A percentile compares a stretch with the other conserved stretches of the same genome.
Evolutionary conservation across 92 coral and sea anemone species (phyloP).

Genomic region (Siderastrea siderea): DNA sequence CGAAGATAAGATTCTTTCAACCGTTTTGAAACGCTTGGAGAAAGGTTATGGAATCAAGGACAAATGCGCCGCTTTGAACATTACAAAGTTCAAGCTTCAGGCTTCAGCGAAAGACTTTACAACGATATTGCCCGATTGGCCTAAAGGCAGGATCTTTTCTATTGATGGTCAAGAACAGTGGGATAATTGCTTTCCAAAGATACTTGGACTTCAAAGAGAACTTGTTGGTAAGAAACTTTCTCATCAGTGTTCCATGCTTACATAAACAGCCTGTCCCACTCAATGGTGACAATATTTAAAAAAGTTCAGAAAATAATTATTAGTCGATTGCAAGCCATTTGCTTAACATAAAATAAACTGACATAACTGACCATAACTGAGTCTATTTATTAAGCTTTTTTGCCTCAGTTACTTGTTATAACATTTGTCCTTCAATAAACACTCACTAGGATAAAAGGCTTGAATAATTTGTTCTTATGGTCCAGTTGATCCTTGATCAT

Average conservation of each 20-base stretch:
- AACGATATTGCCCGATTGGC: conserved; percentile 62
- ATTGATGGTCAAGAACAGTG: conserved; percentile 62
- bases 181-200: conserved; percentile 6
- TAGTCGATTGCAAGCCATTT: too few species aligned
- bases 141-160: conserved; percentile 54
- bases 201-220: conserved; percentile 27
- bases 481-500: too few species aligned
- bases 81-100: conserved; percentile 29
- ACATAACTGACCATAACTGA: too few species aligned
- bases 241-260: conserved; percentile 49
- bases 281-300: too few species aligned
- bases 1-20: conserved; percentile 56
- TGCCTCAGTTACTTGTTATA: too few species aligned
- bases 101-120: conserved; percentile 62
- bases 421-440: too few species aligned
- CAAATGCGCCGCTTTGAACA: conserved; percentile 47
- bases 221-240: conserved; percentile 45
- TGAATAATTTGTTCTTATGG: too few species aligned
- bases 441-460: too few species aligned
- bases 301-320: too few species aligned
- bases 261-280: not conserved
- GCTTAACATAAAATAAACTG: too few species aligned
- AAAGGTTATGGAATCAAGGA: conserved; percentile 69
- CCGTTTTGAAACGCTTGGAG: conserved; percentile 65
- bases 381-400: too few species aligned